Evolutionary conservation across 2,888 invertebrate species (phyloP).

Genomic region (Cheilosia grossa): DNA sequence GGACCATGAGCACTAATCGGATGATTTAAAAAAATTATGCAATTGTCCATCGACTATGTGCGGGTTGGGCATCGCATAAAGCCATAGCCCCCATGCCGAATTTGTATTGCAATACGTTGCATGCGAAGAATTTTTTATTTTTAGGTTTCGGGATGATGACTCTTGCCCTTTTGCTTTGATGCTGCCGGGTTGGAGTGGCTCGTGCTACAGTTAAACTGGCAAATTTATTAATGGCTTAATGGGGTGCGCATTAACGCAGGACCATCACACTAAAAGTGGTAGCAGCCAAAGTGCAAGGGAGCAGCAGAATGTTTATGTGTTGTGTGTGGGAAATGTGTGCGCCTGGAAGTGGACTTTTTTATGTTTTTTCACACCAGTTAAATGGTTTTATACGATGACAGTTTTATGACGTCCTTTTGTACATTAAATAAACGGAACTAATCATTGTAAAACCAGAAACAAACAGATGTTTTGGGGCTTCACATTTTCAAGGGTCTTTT

Average conservation of each 20-base stretch:
- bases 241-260: constrained; percentile 72
- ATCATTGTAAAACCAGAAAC: constrained; percentile 2
- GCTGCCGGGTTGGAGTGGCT: constrained; percentile 44
- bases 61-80: not conserved
- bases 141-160: constrained; percentile 22
- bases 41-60: constrained; percentile 15
- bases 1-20: constrained; percentile 25
- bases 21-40: constrained; percentile 38
- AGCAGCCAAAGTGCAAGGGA: constrained; percentile 32
- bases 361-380: constrained; percentile 64
- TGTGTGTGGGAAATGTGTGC: constrained; percentile 35
- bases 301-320: constrained; percentile 23
- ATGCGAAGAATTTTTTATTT: constrained; percentile 9
- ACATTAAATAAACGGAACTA: constrained; percentile 35
- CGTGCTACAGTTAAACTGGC: constrained; percentile 70
- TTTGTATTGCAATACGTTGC: constrained; percentile 37
- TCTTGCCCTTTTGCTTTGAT: constrained; percentile 16
- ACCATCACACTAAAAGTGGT: constrained; percentile 61
- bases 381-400: constrained; percentile 70
- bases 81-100: not conserved
- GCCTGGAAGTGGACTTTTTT: constrained; percentile 26
- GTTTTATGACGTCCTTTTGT: constrained; percentile 66
- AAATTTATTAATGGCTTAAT: constrained; percentile 71
- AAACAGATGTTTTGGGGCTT: not conserved
- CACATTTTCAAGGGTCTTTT: not conserved